Evolutionary conservation across 2,113 vertebrate genomes (phyloP), one percentile per base, ranked within the genome.

Genomic region (Holacanthus passer): DNA sequence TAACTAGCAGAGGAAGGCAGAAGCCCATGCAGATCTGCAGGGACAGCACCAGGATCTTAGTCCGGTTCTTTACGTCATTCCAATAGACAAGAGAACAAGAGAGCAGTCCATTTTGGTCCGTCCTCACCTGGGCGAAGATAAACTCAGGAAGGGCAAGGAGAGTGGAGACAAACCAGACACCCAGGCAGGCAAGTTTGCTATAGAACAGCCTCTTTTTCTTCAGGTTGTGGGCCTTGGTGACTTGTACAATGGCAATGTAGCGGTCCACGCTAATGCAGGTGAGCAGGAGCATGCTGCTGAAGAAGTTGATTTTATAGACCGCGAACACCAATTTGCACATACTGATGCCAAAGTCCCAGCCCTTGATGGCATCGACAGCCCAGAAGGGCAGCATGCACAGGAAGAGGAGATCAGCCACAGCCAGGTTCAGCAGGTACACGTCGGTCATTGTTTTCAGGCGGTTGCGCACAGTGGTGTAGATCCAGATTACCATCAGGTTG

Each of bases 261-360:
- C 97, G 95, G 91, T 97, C 97, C 71, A 97, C 94, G 0, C 97
- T 97, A 75, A 98, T 96, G 89, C 97, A 97, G 20, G 94, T 96
- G 66, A 99, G 95, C 50, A 99, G 91, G 32, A 99, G 87, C 95
- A 96, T 96, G 72, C 96, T 96, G 89, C 97, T 92, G 35, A 97
- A 99, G 89, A 98, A 97, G 88, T 98, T 98, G 91, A 97, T 94
- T 91, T 96, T 97, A 77, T 98, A 98, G 83, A 95, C 72, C 12
- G 95, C 95, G 0, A 93, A 95, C 43, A 98, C 94, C 0, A 94
- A 47, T 81, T 96, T 97, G 93, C 97, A 99, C 70, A 94, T 31
- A 31, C 71, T 7, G n/a, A 74, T 24, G 45, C 94, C 91, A 64
- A 98, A 97, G 35, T 83, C 50, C 97, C 97, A 98, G 29, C 94